Conservation (phyloP, 2,888 invertebrate species). For the Polia nebulosa region DNA sequence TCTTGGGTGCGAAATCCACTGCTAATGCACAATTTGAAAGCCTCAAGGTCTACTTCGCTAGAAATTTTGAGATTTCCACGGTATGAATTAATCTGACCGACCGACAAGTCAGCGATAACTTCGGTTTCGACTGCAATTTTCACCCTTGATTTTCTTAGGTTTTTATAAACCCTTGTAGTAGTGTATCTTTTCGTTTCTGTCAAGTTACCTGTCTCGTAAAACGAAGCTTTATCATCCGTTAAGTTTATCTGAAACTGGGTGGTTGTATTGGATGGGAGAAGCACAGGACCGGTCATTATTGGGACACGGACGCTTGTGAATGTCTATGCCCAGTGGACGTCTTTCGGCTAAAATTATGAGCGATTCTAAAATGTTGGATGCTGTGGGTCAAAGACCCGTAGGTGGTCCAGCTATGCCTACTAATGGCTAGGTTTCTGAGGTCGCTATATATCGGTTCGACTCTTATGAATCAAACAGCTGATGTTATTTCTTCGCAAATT, state of each 20-base stretch:
- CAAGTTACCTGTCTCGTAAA: neutral
- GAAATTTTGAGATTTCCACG: neutral
- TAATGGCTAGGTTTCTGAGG: too few species aligned
- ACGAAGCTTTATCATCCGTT: too few species aligned
- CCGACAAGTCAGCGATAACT: neutral
- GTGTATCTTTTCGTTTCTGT: neutral
- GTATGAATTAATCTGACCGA: neutral
- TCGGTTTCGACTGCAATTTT: neutral
- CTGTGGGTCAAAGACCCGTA: too few species aligned
- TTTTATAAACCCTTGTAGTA: neutral
- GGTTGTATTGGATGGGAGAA: too few species aligned
- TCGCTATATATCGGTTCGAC: neutral
- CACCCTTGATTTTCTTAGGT: neutral
- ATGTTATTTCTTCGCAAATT: too few species aligned
- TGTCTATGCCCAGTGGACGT: too few species aligned
- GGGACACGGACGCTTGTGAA: too few species aligned
- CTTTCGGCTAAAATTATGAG: too few species aligned
- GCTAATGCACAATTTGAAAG: constrained; percentile 17
- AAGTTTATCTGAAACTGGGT: too few species aligned
- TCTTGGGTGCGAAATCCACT: constrained; percentile 31
- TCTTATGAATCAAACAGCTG: neutral
- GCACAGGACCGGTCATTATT: too few species aligned
- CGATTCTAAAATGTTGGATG: too few species aligned
- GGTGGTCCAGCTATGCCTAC: too few species aligned
- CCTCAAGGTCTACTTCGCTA: neutral